Conservation (phyloP, 2,888 invertebrate species). For the Agriotes lineatus region DNA sequence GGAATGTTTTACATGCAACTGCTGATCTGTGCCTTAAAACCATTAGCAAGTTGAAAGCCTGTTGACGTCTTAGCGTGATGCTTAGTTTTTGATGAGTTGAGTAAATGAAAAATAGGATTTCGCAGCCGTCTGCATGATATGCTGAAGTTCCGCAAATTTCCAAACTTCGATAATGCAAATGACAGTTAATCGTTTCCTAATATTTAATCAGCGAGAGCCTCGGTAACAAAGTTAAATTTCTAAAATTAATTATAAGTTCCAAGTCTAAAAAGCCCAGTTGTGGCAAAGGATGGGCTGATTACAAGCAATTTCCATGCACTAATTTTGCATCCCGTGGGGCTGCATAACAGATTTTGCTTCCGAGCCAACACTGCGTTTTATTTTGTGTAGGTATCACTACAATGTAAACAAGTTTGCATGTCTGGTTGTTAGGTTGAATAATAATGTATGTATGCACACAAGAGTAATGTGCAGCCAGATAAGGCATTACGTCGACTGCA, state of each 20-base stretch:
- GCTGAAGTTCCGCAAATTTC: too few species aligned
- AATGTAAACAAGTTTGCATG: conserved; percentile 27
- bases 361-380: conserved; percentile 11
- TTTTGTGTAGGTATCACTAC: conserved; percentile 24
- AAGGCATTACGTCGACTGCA: conserved; percentile 15
- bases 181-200: too few species aligned
- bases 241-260: too few species aligned
- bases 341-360: conserved; percentile 16
- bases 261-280: too few species aligned
- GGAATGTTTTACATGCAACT: neutral
- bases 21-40: neutral
- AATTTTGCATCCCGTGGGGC: conserved; percentile 10
- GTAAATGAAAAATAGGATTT: too few species aligned
- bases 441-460: conserved; percentile 22
- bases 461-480: conserved; percentile 13
- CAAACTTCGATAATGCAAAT: too few species aligned
- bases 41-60: neutral
- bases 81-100: too few species aligned
- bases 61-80: too few species aligned
- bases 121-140: too few species aligned
- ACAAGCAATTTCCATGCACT: neutral
- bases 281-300: neutral
- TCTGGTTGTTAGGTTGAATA: conserved; percentile 25
- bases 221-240: too few species aligned
- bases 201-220: too few species aligned